phyloP scores from a whole-genome alignment of 1,140 invertebrate genomes.

The Rhopalosiphum padi region DNA sequence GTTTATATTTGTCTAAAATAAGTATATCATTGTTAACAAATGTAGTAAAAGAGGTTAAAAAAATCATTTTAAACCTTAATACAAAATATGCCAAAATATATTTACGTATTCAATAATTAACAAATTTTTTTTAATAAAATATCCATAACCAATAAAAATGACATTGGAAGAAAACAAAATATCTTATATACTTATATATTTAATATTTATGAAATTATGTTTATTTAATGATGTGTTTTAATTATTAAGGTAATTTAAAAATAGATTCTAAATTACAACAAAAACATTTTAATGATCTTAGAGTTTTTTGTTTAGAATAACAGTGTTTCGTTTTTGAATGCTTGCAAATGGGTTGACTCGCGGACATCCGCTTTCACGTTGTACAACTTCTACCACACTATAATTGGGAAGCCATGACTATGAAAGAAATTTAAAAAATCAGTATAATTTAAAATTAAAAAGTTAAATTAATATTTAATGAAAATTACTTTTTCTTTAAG shows the following conservation, averaged over 20 bases:
- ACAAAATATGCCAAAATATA: background rate
- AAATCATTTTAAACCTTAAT: background rate
- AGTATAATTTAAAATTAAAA: background rate
- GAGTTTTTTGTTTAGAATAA: slow-evolving; percentile 38
- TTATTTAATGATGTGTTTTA: background rate
- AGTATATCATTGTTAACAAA: background rate
- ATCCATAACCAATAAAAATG: background rate
- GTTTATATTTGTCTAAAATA: background rate
- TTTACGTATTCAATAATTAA: background rate
- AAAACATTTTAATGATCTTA: background rate
- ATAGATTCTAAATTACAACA: background rate
- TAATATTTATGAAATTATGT: background rate
- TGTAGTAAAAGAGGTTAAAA: background rate
- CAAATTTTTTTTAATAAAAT: background rate
- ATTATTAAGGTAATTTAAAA: background rate
- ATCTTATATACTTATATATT: background rate
- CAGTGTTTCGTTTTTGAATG: slow-evolving; percentile 36
- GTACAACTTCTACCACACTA: slow-evolving; percentile 79
- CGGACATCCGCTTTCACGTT: slow-evolving; percentile 73
- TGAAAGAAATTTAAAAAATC: slow-evolving; percentile 62
- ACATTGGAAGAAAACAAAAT: background rate
- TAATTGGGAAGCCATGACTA: slow-evolving; percentile 86
- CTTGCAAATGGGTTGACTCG: slow-evolving; percentile 49
- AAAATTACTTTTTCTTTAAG: slow-evolving; percentile 74
- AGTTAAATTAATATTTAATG: background rate